phyloP scores from a whole-genome alignment of 2,113 vertebrate genomes.

The Perognathus longimembris region DNA sequence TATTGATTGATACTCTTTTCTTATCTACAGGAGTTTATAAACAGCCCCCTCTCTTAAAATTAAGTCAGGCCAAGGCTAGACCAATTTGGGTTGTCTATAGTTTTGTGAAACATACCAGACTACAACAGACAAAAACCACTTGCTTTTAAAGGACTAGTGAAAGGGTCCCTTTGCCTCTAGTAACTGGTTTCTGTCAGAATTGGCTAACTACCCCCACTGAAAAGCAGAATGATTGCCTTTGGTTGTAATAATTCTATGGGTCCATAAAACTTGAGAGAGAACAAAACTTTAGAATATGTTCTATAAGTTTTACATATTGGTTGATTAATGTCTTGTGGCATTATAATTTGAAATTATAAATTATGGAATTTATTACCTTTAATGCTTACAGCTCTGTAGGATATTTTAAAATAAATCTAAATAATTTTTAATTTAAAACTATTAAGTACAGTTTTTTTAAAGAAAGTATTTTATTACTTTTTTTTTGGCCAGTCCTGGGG shows the following conservation, averaged over 20 bases:
- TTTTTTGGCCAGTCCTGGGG: too few species aligned
- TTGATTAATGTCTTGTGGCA: neutral
- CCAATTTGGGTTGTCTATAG: neutral
- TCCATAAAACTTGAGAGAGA: neutral
- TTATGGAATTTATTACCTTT: neutral
- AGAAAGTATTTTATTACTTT: too few species aligned
- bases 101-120: neutral
- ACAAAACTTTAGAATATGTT: too few species aligned
- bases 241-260: neutral
- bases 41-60: neutral
- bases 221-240: neutral
- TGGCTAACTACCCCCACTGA: neutral
- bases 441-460: too few species aligned
- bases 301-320: neutral
- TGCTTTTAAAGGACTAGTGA: neutral
- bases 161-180: neutral
- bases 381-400: neutral
- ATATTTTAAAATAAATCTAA: constrained; percentile 1
- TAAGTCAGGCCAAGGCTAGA: neutral
- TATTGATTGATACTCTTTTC: neutral
- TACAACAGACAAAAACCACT: neutral
- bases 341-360: neutral
- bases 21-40: neutral
- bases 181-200: constrained; percentile 11
- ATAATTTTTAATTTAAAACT: neutral